Evolutionary conservation across 1,140 invertebrate species (phyloP), one percentile per base, ranked within the genome.

Genomic region (Leguminivora glycinivorella): DNA sequence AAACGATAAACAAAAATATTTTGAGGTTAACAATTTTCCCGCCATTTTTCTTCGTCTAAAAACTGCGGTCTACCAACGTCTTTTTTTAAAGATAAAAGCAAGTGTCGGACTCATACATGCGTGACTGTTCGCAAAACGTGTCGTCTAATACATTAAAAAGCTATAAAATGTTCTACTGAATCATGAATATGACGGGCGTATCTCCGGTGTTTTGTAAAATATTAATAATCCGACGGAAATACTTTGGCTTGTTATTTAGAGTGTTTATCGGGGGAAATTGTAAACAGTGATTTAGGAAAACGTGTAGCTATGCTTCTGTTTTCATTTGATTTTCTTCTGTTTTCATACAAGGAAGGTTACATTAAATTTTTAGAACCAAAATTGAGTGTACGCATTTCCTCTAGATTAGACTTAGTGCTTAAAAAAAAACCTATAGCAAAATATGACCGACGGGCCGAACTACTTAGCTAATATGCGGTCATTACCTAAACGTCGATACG

Each of bases 121-220:
- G 80, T 84, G 77, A 83, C 75, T 72, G 78, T 79, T 78, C 70
- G 73, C 75, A 70, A 81, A 78, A 76, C 72, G 72, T 72, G 84
- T 88, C 82, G 74, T 77, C 80, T 80, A 82, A 70, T 83, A 79
- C 80, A 86, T 88, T 88, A 86, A 88, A 85, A 84, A 83, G 78
- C 80, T 29, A 84, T 85, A 88, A 85, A 34, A 83, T 77, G 76
- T 83, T 80, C 72, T 60, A 70, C 75, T 75, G 71, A 83, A 79
- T 77, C 71, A 77, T 80, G 74, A 73, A 78, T 77, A 76, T 71
- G 67, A 40, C 40, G 71, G 72, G 67, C 56, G 70, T 52, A 69
- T 69, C 70, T 71, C 67, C 40, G 73, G 58, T 63, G 77, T 79
- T 79, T 78, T 63, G 70, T 79, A 75, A 82, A 77, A 76, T 77